Evolutionary conservation across 2,888 invertebrate species (phyloP), one percentile per base, ranked within the genome.

Genomic region (Ethmia dodecea): DNA sequence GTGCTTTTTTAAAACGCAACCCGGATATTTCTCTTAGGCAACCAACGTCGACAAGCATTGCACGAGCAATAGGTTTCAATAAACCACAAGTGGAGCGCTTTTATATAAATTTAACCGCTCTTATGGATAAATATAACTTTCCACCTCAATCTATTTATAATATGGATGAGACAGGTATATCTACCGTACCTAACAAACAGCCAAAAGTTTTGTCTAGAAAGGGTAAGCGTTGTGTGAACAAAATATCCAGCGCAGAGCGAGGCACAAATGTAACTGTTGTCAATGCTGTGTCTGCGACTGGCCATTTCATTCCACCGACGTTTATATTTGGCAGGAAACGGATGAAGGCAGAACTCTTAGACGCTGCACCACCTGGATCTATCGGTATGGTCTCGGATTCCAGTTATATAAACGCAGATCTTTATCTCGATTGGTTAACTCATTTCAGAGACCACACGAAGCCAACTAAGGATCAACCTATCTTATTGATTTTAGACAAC

Each of bases 291-390:
- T 48, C 33, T 40, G 60, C 60, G 5, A 42, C 46, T 27, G 63
- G 64, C 3, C 30, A 48, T 26, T 50, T 32, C 30, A 22, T 70
- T 6, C 63, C 67, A 4, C 67, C 66, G 6, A 35, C 56, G 8
- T 41, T 69, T 11, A 58, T 71, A 33, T 71, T 64, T 43, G 49
- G 51, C 1, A 32, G 63, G 3, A 57, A 62, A 37, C 54, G 60
- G 24, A 53, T 57, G 48, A 61, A 60, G 20, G 39, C 40, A 1
- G 46, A 57, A 13, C 35, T 67, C n/a, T 41, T 60, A 33, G 46
- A 60, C 33, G 56, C 51, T 13, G 59, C 58, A 11, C 66, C 60
- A 28, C 45, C 53, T 15, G 57, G 54, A 26, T 35, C 55, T 12
- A 47, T 60, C 9, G 46, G 40, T 10, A 39, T 46, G 42, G 40